Conservation (phyloP, 2,113 vertebrate species). For the Toxostoma redivivum region DNA sequence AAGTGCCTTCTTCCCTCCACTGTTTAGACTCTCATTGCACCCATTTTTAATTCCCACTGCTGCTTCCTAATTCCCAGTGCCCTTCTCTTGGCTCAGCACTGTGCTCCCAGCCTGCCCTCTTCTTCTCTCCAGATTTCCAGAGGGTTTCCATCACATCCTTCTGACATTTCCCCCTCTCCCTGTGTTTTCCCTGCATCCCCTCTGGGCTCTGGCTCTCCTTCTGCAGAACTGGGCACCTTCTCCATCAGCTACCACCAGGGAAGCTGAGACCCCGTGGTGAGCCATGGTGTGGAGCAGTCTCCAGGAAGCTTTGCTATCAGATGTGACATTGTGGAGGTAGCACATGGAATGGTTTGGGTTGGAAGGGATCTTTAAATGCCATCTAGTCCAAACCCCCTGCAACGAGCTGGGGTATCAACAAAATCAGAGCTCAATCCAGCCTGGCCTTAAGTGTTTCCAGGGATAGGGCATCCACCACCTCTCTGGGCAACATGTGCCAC, state of each 20-base stretch:
- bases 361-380: neutral
- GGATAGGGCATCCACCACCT: neutral
- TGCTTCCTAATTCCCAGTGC: neutral
- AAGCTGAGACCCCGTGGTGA: neutral
- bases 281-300: rapidly evolving
- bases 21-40: neutral
- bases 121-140: neutral
- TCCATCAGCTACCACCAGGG: neutral
- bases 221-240: neutral
- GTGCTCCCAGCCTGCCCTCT: neutral
- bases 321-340: neutral
- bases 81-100: neutral
- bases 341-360: neutral
- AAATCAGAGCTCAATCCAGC: rapidly evolving
- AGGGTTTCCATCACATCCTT: neutral
- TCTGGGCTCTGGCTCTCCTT: neutral
- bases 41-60: neutral
- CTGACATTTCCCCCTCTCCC: neutral
- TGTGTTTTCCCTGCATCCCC: neutral
- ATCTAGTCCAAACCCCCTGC: neutral
- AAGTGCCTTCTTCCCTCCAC: neutral
- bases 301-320: neutral
- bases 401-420: neutral
- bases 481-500: neutral
- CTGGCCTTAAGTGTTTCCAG: neutral